A percentile compares a stretch with the other conserved stretches of the same genome.
These are phyloP conservation scores for Dinocampus coccinellae DNA, from an alignment of 2,888 invertebrate species.

Conservation along the genomic window DNA sequence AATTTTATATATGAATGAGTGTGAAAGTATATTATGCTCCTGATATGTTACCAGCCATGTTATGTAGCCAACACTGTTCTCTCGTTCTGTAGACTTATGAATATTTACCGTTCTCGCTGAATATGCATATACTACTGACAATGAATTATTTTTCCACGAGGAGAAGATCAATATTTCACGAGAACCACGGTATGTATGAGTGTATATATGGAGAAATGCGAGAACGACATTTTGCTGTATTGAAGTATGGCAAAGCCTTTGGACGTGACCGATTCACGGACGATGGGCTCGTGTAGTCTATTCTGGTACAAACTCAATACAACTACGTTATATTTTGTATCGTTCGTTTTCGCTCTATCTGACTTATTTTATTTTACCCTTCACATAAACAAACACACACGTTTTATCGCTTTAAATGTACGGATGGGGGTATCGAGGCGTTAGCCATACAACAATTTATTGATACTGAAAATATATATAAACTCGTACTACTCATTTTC, in stretches of 20 bases:
- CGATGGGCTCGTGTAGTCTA: constrained; percentile 40
- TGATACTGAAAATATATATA: constrained; percentile 29
- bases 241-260: constrained; percentile 48
- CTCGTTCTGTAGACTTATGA: constrained; percentile 59
- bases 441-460: constrained; percentile 51
- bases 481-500: neutral
- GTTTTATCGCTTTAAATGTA: constrained; percentile 52
- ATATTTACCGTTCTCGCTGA: constrained; percentile 62
- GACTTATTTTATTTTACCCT: constrained; percentile 32
- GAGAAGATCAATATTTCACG: constrained; percentile 60
- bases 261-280: constrained; percentile 51
- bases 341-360: constrained; percentile 26
- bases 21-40: constrained; percentile 22
- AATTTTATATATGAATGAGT: constrained; percentile 2
- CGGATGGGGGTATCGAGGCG: constrained; percentile 52
- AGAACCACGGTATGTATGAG: constrained; percentile 14
- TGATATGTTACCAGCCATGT: constrained; percentile 53
- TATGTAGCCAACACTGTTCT: neutral
- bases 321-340: constrained; percentile 10
- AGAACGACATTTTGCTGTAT: constrained; percentile 12
- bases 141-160: constrained; percentile 65
- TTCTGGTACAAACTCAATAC: constrained; percentile 12
- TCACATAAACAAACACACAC: constrained; percentile 12
- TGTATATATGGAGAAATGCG: constrained; percentile 17
- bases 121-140: constrained; percentile 63